Evolutionary conservation across 2,797 vertebrate genomes (phyloP).

Genomic region (Amniataba percoides): DNA sequence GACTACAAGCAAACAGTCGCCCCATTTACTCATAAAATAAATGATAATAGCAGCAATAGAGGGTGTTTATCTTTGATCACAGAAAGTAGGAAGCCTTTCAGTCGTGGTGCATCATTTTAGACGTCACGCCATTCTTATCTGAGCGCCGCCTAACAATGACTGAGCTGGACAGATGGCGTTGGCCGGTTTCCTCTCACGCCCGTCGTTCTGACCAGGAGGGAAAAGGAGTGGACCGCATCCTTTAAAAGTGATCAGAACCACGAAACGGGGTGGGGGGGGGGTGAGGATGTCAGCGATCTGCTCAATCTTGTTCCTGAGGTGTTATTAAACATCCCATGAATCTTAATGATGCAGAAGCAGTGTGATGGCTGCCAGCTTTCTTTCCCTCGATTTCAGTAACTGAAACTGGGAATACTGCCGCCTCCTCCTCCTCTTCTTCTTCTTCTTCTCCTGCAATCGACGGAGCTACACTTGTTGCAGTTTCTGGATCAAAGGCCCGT

Average conservation of each 20-base stretch:
- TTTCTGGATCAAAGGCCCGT: constrained; percentile 27
- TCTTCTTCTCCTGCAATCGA: neutral
- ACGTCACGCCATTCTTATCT: constrained; percentile 16
- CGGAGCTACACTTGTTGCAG: constrained; percentile 20
- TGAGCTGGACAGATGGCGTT: constrained; percentile 18
- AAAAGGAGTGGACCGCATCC: constrained; percentile 26
- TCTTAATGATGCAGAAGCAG: constrained; percentile 1
- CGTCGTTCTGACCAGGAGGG: constrained; percentile 16
- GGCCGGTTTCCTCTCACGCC: constrained; percentile 46
- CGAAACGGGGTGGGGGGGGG: no score
- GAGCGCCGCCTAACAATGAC: constrained; percentile 19
- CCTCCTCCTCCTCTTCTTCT: neutral
- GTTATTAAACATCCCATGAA: neutral
- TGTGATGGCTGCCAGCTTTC: neutral
- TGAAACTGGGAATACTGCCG: constrained; percentile 22
- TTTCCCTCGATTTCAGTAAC: no score
- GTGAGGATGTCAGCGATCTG: neutral
- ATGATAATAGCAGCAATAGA: neutral
- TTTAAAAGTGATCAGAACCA: constrained; percentile 1
- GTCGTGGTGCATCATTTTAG: constrained; percentile 12
- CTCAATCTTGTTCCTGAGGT: no score
- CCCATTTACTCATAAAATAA: neutral
- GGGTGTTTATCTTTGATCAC: neutral
- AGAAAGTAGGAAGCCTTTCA: neutral
- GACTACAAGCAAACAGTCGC: neutral